Conservation (phyloP, 2,113 vertebrate species). For the Acrocephalus kingi region DNA sequence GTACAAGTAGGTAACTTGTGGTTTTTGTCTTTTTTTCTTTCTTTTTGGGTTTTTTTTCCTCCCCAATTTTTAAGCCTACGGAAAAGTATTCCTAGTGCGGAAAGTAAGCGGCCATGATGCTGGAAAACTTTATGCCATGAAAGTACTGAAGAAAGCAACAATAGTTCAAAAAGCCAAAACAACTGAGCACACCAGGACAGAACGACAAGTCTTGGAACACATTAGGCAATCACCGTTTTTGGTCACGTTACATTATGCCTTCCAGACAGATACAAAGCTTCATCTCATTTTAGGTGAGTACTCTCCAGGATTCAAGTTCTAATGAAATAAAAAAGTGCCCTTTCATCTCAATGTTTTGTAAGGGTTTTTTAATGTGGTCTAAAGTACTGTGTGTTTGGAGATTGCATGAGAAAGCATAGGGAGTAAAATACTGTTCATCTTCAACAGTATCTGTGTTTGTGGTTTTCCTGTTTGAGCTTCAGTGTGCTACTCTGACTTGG, state of each 20-base stretch:
- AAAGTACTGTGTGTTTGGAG: not conserved
- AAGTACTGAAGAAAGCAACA: constrained; percentile 97
- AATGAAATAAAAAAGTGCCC: not conserved
- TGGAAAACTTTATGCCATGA: constrained; percentile 96
- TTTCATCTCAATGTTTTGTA: not conserved
- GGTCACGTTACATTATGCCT: constrained; percentile 95
- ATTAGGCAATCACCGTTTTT: constrained; percentile 93
- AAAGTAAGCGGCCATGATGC: constrained; percentile 94
- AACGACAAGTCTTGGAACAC: constrained; percentile 95
- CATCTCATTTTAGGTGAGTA: constrained; percentile 94
- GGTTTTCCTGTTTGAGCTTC: constrained; percentile 50
- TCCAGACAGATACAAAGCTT: constrained; percentile 97
- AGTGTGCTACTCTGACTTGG: not conserved
- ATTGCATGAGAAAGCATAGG: constrained; percentile 2
- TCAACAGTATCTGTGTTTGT: not conserved
- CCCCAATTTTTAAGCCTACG: constrained; percentile 81
- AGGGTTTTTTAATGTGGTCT: not conserved
- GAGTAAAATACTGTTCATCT: constrained; percentile 23
- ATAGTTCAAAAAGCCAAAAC: constrained; percentile 98
- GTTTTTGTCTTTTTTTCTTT: not conserved
- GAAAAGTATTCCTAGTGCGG: constrained; percentile 96
- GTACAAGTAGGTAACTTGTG: not conserved
- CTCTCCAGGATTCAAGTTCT: not conserved
- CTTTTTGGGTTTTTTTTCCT: not conserved
- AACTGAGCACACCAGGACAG: constrained; percentile 90